Base-by-base conservation (phyloP, 2,113 vertebrate species). In the Eulemur rufifrons region DNA sequence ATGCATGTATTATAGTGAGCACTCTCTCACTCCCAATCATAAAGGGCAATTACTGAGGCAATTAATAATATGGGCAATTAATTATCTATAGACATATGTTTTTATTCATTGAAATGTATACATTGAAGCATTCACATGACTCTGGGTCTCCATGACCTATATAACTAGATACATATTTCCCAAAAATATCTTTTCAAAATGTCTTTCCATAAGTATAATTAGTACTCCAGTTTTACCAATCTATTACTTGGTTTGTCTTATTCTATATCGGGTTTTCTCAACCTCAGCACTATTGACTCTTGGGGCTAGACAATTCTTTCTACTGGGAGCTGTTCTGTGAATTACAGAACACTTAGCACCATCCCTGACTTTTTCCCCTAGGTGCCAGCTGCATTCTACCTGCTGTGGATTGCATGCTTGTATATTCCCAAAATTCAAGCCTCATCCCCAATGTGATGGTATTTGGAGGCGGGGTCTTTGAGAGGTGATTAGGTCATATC, bases 321-420 rank as follows among this genome's bases (percentile, higher is more conserved):
- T 76, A 10, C 45, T 69, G 21, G 25, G 2, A 34, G 23, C 12
- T 39, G 8, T 13, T 8, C 73, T 12, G 3, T 69, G 27, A 69
- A 11, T 71, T 64, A 3, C 9, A 69, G 15, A 4, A 50, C 45
- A 18, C 25, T 32, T 54, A 42, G n/a, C 17, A n/a, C 12, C 21
- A 32, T n/a, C 37, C 20, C 27, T 84, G 91, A 8, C 6, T 17
- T 94, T 11, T 29, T 10, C 11, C 3, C 8, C 14, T 61, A 23
- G 42, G 5, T 13, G 3, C 15, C 61, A 42, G 3, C 42, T 20
- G 11, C 5, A 8, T 9, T 1, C 23, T 69, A 14, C 3, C 7
- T 10, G 14, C 13, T 39, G 2, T 5, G 21, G 10, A 2, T 9
- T 77, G 17, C 68, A 61, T 34, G 20, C 29, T 45, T 39, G 3